These are phyloP conservation scores for Zelleria hepariella DNA, from an alignment of 2,888 invertebrate genomes.

Conservation along the genomic window DNA sequence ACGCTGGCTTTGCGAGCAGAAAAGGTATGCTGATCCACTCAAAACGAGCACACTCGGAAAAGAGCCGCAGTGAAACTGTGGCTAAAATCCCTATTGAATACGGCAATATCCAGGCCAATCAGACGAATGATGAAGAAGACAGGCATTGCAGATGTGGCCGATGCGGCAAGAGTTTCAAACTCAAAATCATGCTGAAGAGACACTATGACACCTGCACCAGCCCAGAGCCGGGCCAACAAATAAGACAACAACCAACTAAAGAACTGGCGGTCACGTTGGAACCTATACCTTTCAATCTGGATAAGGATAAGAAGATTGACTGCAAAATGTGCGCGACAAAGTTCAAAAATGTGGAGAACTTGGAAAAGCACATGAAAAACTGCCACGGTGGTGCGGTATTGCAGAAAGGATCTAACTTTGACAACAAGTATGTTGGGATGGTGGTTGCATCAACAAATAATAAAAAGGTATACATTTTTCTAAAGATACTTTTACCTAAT, in stretches of 20 bases:
- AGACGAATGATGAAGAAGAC: constrained; percentile 37
- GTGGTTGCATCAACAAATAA: too few relatives aligned
- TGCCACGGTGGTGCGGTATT: too few relatives aligned
- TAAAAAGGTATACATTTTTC: too few relatives aligned
- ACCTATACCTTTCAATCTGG: constrained; percentile 36
- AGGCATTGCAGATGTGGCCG: constrained; percentile 45
- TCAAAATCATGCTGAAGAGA: constrained; percentile 63
- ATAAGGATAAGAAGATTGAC: constrained; percentile 23
- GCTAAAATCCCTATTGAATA: constrained; percentile 24
- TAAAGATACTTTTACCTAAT: too few relatives aligned
- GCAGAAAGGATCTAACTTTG: too few relatives aligned
- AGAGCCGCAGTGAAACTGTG: constrained; percentile 13
- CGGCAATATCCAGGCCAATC: constrained; percentile 20
- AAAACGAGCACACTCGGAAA: not conserved
- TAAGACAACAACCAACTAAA: constrained; percentile 25
- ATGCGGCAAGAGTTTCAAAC: constrained; percentile 55
- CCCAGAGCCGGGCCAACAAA: not conserved
- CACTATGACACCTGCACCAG: constrained; percentile 38
- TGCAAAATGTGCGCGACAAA: constrained; percentile 49
- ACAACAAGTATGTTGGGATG: too few relatives aligned
- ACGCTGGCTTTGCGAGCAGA: constrained; percentile 30
- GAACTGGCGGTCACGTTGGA: constrained; percentile 46
- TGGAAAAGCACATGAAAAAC: constrained; percentile 52
- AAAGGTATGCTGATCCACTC: constrained; percentile 23
- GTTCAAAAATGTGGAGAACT: constrained; percentile 46